A percentile compares a stretch with the other conserved stretches of the same genome.
These are phyloP conservation scores for Drosophila dunni DNA, from an alignment of 1,140 invertebrate genomes.

Conservation along the genomic window DNA sequence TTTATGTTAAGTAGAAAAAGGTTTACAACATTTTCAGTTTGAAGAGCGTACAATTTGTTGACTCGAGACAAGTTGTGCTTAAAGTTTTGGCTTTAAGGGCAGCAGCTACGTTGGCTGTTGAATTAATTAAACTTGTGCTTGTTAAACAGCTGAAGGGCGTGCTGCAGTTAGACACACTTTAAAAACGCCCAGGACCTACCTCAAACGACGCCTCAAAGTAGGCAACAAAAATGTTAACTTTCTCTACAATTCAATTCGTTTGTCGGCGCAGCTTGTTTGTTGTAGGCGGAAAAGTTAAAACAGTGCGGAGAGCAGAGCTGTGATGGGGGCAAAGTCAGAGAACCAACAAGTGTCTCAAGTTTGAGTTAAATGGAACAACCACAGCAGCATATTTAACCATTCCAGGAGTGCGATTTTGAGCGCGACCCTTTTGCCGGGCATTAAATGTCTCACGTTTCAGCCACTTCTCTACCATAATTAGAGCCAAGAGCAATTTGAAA, in stretches of 20 bases:
- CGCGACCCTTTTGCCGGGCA: slow-evolving; percentile 60
- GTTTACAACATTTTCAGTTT: no score
- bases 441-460: slow-evolving; percentile 80
- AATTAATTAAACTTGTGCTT: slow-evolving; percentile 63
- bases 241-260: slow-evolving; percentile 6
- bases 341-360: slow-evolving; percentile 78
- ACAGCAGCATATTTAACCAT: slow-evolving; percentile 11
- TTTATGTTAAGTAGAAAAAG: no score
- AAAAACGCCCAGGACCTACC: slow-evolving; percentile 20
- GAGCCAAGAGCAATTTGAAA: slow-evolving; percentile 81
- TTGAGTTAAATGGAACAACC: slow-evolving; percentile 29
- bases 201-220: slow-evolving; percentile 21
- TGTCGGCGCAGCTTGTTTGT: slow-evolving; percentile 12
- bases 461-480: slow-evolving; percentile 80
- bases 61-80: neutral
- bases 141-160: slow-evolving; percentile 22
- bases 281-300: neutral
- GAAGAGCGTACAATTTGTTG: neutral
- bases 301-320: neutral
- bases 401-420: slow-evolving; percentile 41
- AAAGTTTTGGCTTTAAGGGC: slow-evolving; percentile 3
- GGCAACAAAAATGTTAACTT: slow-evolving; percentile 40
- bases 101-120: slow-evolving; percentile 22
- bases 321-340: neutral
- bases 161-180: slow-evolving; percentile 22